Conservation (phyloP, 2,797 vertebrate genomes). For the Merluccius polli region DNA sequence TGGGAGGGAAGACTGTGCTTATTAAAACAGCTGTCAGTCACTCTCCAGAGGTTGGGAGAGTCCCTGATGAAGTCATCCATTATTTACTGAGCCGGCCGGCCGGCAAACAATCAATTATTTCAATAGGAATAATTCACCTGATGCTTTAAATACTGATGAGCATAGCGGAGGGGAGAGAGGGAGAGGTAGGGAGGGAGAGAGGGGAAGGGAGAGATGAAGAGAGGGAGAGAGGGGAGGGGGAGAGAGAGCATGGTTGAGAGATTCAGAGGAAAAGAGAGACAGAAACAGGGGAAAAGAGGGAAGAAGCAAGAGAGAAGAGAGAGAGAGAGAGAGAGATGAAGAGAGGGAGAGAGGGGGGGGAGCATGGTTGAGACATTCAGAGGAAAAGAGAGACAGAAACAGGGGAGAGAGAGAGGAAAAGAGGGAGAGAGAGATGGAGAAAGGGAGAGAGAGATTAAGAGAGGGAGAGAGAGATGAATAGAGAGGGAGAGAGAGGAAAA, state of each 20-base stretch:
- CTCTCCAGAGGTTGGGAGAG: constrained; percentile 36
- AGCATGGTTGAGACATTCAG: background rate
- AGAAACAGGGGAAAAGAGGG: background rate
- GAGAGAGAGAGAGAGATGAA: background rate
- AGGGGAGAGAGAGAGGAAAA: background rate
- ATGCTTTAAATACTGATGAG: constrained; percentile 55
- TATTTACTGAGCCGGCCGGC: constrained; percentile 62
- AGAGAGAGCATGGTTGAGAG: background rate
- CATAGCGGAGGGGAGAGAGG: background rate
- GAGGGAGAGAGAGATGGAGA: background rate
- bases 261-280: background rate
- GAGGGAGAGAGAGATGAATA: background rate
- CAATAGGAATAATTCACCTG: constrained; percentile 61
- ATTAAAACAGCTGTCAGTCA: constrained; percentile 54
- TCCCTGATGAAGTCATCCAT: constrained; percentile 69
- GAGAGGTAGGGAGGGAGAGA: background rate
- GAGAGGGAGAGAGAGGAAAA: too few relatives aligned
- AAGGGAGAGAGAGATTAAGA: background rate
- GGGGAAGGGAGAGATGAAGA: background rate
- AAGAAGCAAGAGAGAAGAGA: background rate
- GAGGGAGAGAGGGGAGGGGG: background rate
- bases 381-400: background rate
- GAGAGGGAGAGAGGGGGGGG: background rate
- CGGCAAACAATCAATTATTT: constrained; percentile 70
- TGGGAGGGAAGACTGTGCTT: constrained; percentile 10